Base-by-base conservation (phyloP, 2,113 vertebrate species). In the Caretta caretta region DNA sequence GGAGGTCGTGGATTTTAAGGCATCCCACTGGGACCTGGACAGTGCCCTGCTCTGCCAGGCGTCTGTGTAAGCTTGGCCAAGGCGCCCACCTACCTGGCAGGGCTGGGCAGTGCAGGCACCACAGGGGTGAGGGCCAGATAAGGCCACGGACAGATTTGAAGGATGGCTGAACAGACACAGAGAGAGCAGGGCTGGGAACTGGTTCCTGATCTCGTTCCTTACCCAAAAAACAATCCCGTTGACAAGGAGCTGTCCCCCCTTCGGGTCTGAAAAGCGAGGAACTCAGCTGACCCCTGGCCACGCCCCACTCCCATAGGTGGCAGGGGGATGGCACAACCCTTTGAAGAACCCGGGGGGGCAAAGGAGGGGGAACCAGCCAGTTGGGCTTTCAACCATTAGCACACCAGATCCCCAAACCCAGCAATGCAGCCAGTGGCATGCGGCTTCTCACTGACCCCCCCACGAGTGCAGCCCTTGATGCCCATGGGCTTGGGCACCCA, bases 401-500 rank as follows among this genome's bases (percentile, higher is more conserved):
- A 56, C 20, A 9, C 1, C 0, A 51, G 31, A 9, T 49, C 72
- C 85, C 35, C 11, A 31, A 87, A 49, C n/a, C 42, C 65, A n/a
- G 24, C 29, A 6, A 65, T 1, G 0, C 1, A n/a, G 59, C 29
- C 35, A 6, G 20, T 25, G 8, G 56, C 29, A 8, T 1, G 4
- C 27, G 2, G 76, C 59, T 27, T 57, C 19, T 35, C 59, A 20
- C n/a, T 22, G 69, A 46, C 5, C 38, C 8, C 8, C 38, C 20
- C 38, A 4, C 8, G 12, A 13, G 57, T 14, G 13, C 13, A 49
- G 27, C 46, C 76, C 35, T n/a, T 8, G 35, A 31, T 4, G 8
- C 62, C 62, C 35, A 1, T 9, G 62, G 35, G 17, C 16, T 35
- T n/a, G 2, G 25, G 31, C 3, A 0, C 6, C 69, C 1, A 0